Conservation (phyloP, 1,140 invertebrate genomes). For the Musca vetustissima region DNA sequence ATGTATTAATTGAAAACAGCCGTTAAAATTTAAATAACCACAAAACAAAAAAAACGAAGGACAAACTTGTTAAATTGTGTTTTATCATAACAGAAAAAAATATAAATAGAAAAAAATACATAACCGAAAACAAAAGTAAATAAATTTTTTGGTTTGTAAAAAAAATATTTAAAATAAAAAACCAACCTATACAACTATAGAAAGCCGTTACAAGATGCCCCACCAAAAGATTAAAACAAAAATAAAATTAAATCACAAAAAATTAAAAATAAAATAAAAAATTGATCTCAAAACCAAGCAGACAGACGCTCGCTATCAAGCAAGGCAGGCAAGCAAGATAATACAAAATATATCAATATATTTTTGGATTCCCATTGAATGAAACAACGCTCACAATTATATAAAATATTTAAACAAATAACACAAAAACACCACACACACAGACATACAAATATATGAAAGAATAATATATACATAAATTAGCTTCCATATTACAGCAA, state of each 20-base stretch:
- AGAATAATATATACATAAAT: no score
- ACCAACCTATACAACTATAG: background rate
- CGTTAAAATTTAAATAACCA: constrained; percentile 13
- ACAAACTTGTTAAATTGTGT: constrained; percentile 10
- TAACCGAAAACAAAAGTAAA: constrained; percentile 8
- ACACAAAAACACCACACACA: background rate
- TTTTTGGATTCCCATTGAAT: constrained; percentile 4
- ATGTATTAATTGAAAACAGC: constrained; percentile 6
- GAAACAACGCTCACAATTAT: background rate
- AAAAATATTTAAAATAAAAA: background rate
- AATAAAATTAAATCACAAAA: background rate
- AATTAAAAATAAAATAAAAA: background rate
- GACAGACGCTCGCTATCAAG: background rate
- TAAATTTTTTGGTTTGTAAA: constrained; percentile 3
- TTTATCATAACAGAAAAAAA: background rate
- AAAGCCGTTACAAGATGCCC: constrained; percentile 4
- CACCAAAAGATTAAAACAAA: background rate
- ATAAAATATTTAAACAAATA: no score
- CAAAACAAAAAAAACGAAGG: constrained; percentile 14
- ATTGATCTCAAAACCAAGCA: constrained; percentile 21
- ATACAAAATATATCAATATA: background rate
- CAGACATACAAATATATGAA: no score
- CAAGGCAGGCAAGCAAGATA: no score
- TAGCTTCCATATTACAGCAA: background rate
- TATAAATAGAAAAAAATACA: background rate